These are phyloP conservation scores for Carduelis carduelis DNA, from an alignment of 2,797 vertebrate genomes.

Conservation along the genomic window DNA sequence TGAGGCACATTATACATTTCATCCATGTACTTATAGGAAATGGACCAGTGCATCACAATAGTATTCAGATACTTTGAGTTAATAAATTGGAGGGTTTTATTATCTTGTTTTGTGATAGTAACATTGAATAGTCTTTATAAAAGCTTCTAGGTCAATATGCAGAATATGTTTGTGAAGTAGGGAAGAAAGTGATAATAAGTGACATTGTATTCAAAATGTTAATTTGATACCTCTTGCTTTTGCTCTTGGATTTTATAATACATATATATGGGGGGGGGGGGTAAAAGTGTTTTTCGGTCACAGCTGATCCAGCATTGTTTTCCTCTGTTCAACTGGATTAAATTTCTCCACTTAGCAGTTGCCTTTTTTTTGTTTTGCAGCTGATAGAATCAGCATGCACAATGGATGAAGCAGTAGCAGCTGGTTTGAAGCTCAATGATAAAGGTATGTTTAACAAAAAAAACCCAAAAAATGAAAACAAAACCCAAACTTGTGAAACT, in stretches of 20 bases:
- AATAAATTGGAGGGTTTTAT: neutral
- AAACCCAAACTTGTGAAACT: neutral
- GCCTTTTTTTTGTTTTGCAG: constrained; percentile 64
- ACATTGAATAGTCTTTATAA: neutral
- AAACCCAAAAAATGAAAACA: fast-evolving
- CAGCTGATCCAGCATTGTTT: fast-evolving
- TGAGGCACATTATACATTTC: neutral
- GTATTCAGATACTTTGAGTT: neutral
- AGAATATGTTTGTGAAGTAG: neutral
- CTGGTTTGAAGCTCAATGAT: constrained; percentile 78
- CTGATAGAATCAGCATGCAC: constrained; percentile 80
- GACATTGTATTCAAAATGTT: neutral
- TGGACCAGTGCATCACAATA: fast-evolving
- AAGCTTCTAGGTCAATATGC: neutral
- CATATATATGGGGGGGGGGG: neutral
- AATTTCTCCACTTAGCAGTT: neutral
- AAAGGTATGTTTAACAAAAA: constrained; percentile 72
- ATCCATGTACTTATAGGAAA: neutral
- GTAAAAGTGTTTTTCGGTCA: neutral
- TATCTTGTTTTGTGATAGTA: neutral
- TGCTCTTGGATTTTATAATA: neutral
- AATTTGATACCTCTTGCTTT: neutral
- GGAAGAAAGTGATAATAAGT: neutral
- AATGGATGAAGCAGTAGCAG: constrained; percentile 85
- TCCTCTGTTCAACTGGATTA: neutral